Percentiles rank a stretch among this genome's conserved stretches.
phyloP scores from a whole-genome alignment of 1,140 invertebrate species.

The Drosophila mojavensis region DNA sequence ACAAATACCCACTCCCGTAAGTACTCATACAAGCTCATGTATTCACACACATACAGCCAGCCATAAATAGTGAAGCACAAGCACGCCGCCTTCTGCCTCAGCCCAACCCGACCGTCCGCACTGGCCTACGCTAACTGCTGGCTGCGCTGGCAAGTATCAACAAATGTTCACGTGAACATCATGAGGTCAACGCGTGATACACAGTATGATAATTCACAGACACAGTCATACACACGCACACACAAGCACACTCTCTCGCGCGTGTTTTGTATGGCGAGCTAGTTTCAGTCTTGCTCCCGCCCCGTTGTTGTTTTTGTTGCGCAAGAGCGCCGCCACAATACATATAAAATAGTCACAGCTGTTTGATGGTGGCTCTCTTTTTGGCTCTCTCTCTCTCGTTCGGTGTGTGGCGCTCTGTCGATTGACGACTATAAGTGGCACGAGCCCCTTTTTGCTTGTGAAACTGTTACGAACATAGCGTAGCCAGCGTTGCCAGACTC shows the following conservation, averaged over 20 bases:
- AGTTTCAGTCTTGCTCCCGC: constrained; percentile 49
- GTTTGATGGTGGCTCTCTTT: constrained; percentile 42
- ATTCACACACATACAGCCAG: constrained; percentile 1
- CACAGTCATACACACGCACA: constrained; percentile 16
- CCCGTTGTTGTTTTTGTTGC: constrained; percentile 66
- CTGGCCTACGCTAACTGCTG: constrained; percentile 11
- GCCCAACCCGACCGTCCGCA: constrained; percentile 12
- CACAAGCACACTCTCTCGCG: constrained; percentile 27
- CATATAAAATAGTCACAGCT: constrained; percentile 75
- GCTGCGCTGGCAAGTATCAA: constrained; percentile 60
- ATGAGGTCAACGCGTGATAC: constrained; percentile 84
- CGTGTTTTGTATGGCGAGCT: constrained; percentile 60
- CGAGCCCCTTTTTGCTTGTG: constrained; percentile 78
- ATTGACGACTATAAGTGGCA: constrained; percentile 49
- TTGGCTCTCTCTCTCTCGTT: constrained; percentile 18
- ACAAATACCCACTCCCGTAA: constrained; percentile 50
- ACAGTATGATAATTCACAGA: constrained; percentile 65
- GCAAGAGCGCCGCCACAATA: constrained; percentile 65
- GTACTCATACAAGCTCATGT: constrained; percentile 21
- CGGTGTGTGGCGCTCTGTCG: constrained; percentile 22
- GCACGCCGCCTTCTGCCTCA: constrained; percentile 61
- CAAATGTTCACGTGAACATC: constrained; percentile 82
- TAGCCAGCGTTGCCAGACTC: constrained; percentile 55
- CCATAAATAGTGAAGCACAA: constrained; percentile 45
- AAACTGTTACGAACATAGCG: constrained; percentile 60